Conservation (phyloP, 2,113 vertebrate species). For the Albula goreensis region DNA sequence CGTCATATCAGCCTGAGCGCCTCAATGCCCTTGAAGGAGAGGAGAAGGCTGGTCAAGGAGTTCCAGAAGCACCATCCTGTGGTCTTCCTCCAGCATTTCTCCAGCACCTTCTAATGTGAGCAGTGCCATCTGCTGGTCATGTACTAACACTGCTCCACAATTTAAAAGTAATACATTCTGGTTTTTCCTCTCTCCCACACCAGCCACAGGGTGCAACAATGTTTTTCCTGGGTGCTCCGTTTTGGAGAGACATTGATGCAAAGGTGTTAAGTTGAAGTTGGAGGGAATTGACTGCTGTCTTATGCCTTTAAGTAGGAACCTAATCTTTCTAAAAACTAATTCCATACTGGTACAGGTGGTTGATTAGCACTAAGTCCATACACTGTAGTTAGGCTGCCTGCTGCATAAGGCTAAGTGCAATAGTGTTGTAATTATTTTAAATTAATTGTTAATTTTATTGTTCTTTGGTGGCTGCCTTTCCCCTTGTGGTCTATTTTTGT, state of each 20-base stretch:
- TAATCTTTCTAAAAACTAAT: neutral
- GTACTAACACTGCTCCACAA: neutral
- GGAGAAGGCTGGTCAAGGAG: constrained; percentile 74
- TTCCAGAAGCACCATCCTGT: constrained; percentile 78
- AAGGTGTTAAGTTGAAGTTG: neutral
- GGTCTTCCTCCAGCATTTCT: constrained; percentile 67
- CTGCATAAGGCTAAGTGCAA: neutral
- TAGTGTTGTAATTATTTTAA: neutral
- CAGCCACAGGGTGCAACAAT: neutral
- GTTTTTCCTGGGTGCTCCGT: neutral
- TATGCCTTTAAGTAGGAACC: neutral
- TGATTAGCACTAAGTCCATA: constrained; percentile 6
- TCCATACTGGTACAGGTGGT: neutral
- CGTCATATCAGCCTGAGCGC: constrained; percentile 59
- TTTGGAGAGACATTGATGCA: neutral
- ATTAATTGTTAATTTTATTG: neutral
- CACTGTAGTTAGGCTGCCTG: constrained; percentile 6
- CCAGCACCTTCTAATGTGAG: constrained; percentile 53
- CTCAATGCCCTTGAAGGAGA: constrained; percentile 67
- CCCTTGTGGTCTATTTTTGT: neutral
- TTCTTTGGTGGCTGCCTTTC: neutral
- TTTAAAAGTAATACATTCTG: neutral
- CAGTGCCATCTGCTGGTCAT: neutral
- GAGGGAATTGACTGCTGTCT: neutral
- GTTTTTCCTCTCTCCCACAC: neutral